Evolutionary conservation across 2,113 vertebrate species (phyloP).

Genomic region (Eublepharis macularius): DNA sequence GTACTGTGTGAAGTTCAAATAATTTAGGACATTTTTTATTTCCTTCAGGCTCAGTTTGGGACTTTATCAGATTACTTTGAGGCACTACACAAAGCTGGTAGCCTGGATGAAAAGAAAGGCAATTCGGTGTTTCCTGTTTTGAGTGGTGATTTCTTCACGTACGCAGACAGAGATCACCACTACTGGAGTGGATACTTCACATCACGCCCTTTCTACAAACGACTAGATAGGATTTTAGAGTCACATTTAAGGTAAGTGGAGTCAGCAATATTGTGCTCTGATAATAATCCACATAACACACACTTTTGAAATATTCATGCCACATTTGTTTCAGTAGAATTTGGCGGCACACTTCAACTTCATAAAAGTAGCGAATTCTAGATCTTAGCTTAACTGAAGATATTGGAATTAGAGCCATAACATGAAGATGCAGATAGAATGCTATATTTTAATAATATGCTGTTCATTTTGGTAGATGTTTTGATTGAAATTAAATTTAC

Average conservation of each 20-base stretch:
- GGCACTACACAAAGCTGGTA: slow-evolving; percentile 76
- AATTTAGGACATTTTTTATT: slow-evolving; percentile 32
- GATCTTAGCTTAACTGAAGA: background rate
- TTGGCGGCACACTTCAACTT: background rate
- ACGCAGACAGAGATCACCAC: slow-evolving; percentile 92
- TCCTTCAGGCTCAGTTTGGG: slow-evolving; percentile 87
- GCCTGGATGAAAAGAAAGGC: slow-evolving; percentile 47
- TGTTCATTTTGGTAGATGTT: background rate
- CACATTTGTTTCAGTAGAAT: background rate
- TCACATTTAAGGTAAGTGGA: slow-evolving; percentile 81
- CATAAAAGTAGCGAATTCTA: background rate
- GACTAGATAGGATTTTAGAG: slow-evolving; percentile 85
- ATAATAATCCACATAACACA: background rate
- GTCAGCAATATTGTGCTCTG: background rate
- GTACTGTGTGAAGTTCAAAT: background rate
- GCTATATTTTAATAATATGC: background rate
- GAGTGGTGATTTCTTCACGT: slow-evolving; percentile 94
- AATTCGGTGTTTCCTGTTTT: slow-evolving; percentile 78
- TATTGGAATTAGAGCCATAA: background rate
- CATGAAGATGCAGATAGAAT: background rate
- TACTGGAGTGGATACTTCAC: slow-evolving; percentile 97
- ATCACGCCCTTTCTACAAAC: slow-evolving; percentile 92
- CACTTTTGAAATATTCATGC: background rate
- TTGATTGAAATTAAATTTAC: background rate
- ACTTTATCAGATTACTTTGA: slow-evolving; percentile 91